Conservation (phyloP, 2,797 vertebrate genomes). For the Peromyscus eremicus region DNA sequence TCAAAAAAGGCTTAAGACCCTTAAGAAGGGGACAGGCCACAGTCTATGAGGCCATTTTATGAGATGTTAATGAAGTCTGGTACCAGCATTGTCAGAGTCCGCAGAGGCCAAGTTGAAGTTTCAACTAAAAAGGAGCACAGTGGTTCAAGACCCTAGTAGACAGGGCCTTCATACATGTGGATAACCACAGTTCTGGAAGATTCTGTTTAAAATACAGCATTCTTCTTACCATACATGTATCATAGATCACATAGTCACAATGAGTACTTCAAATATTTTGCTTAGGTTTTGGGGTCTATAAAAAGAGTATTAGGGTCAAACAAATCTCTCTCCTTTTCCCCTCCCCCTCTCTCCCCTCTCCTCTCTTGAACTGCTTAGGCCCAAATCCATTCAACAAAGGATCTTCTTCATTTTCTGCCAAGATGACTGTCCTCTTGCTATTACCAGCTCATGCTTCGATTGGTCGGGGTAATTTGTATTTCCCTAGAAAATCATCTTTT, state of each 20-base stretch:
- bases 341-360: neutral
- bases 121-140: neutral
- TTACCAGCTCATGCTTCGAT: neutral
- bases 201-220: neutral
- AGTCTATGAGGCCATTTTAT: neutral
- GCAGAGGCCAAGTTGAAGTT: neutral
- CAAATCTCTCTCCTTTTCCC: neutral
- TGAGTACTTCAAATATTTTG: slow-evolving; percentile 10
- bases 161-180: neutral
- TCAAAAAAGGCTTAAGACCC: neutral
- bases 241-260: neutral
- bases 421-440: slow-evolving; percentile 9
- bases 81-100: neutral
- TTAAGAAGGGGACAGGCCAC: neutral
- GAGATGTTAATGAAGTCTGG: neutral
- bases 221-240: neutral
- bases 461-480: slow-evolving; percentile 53
- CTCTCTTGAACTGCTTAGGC: slow-evolving; percentile 18
- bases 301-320: neutral
- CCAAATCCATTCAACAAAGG: slow-evolving; percentile 26
- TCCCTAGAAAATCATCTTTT: slow-evolving; percentile 45
- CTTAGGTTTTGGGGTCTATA: neutral
- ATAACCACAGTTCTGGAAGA: neutral
- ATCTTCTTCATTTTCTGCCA: slow-evolving; percentile 12
- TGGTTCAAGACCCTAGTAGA: neutral